These are phyloP conservation scores for Arge pagana DNA, from an alignment of 2,888 invertebrate genomes.

Conservation along the genomic window DNA sequence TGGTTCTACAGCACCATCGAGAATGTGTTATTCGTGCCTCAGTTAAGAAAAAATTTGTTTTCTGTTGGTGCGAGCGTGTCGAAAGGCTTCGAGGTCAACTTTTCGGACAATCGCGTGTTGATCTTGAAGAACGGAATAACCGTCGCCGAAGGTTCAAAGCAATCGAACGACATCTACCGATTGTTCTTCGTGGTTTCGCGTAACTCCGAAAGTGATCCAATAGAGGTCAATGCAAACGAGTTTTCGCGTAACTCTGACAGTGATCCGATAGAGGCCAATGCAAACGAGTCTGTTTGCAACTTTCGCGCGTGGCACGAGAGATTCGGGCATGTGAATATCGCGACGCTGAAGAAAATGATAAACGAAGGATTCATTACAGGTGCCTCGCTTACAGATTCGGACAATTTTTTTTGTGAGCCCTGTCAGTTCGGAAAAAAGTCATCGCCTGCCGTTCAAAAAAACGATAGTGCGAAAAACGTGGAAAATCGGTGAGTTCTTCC, in stretches of 20 bases:
- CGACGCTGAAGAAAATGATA: constrained; percentile 3
- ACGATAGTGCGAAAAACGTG: not conserved
- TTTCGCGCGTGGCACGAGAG: constrained; percentile 26
- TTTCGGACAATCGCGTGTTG: constrained; percentile 1
- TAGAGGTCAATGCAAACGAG: no score
- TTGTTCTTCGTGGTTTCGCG: constrained; percentile 2
- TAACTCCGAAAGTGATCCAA: no score
- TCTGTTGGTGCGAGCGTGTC: constrained; percentile 25
- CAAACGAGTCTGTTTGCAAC: constrained; percentile 3
- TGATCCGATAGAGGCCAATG: not conserved
- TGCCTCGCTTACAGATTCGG: constrained; percentile 1
- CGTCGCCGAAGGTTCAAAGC: constrained; percentile 2
- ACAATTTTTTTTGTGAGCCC: constrained; percentile 31
- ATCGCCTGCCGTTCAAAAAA: constrained; percentile 21
- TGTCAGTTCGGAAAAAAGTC: constrained; percentile 33
- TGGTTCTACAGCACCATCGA: constrained; percentile 23
- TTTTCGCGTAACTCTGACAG: no score
- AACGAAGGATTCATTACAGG: constrained; percentile 13
- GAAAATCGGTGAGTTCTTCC: constrained; percentile 14
- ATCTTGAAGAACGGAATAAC: not conserved
- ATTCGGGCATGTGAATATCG: constrained; percentile 22
- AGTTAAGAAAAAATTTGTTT: constrained; percentile 31
- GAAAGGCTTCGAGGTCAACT: not conserved
- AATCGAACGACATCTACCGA: constrained; percentile 5
- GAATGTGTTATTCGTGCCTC: constrained; percentile 32